phyloP scores from a whole-genome alignment of 23 tunicate genomes.

The Halocynthia roretzi region DNA sequence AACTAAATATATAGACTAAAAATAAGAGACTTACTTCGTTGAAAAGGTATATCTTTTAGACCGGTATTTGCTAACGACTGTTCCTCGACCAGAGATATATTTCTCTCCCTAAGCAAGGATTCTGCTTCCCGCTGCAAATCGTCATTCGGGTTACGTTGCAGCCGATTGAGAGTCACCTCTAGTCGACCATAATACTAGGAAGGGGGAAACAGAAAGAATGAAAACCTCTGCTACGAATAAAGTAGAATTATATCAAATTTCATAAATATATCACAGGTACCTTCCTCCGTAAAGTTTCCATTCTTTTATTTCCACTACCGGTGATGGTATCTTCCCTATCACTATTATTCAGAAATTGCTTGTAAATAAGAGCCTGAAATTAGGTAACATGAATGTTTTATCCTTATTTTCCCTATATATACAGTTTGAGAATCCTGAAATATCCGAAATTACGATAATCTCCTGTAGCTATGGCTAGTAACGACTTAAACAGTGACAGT shows the following conservation, averaged over 20 bases:
- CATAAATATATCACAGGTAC: not conserved
- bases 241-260: not conserved
- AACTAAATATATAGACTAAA: too few species aligned
- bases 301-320: constrained; percentile 17
- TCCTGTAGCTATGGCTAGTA: too few species aligned
- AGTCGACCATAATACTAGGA: constrained; percentile 45
- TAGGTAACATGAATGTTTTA: too few species aligned
- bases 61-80: too few species aligned
- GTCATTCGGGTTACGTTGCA: constrained; percentile 74
- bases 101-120: constrained; percentile 3
- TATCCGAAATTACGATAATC: too few species aligned
- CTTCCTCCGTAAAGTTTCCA: constrained; percentile 7
- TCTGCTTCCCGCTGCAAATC: constrained; percentile 29
- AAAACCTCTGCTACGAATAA: not conserved
- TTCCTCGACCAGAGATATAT: too few species aligned
- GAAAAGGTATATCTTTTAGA: too few species aligned
- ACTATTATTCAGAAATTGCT: constrained; percentile 38
- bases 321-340: constrained; percentile 18
- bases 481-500: too few species aligned
- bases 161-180: constrained; percentile 60
- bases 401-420: too few species aligned
- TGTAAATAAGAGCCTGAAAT: constrained; percentile 72
- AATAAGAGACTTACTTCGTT: too few species aligned
- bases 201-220: not conserved
- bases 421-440: too few species aligned